Evolutionary conservation across 2,888 invertebrate genomes (phyloP).

Genomic region (Tetragnatha montana): DNA sequence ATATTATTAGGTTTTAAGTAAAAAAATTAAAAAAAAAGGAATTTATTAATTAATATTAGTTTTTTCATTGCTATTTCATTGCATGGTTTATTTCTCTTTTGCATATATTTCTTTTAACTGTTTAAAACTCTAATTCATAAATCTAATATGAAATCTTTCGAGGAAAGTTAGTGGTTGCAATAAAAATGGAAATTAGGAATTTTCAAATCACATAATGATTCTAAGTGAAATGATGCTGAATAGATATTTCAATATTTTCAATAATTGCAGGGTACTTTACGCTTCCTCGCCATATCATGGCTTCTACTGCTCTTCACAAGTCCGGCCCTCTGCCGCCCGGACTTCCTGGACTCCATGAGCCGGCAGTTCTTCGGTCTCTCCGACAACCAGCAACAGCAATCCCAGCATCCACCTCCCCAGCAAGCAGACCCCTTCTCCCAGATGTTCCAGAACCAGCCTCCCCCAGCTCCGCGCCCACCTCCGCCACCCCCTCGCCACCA

Average conservation of each 20-base stretch:
- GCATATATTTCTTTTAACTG: no score
- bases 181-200: no score
- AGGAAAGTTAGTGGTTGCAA: no score
- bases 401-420: constrained; percentile 13
- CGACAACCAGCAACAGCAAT: constrained; percentile 17
- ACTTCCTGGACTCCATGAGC: constrained; percentile 62
- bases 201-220: no score
- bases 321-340: constrained; percentile 23
- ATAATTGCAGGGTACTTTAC: constrained; percentile 19
- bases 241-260: neutral
- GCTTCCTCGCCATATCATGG: neutral
- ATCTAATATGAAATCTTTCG: no score
- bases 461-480: constrained; percentile 13
- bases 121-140: no score
- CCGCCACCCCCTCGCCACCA: constrained; percentile 17
- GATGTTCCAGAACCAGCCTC: constrained; percentile 59
- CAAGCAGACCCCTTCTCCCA: constrained; percentile 48
- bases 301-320: constrained; percentile 22
- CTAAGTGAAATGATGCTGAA: no score
- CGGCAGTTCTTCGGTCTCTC: constrained; percentile 61
- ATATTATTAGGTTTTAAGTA: no score
- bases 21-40: no score
- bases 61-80: no score
- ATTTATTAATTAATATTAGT: no score
- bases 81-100: no score